Conservation (phyloP, 2,888 invertebrate genomes). For the Ectemnius cavifrons region DNA sequence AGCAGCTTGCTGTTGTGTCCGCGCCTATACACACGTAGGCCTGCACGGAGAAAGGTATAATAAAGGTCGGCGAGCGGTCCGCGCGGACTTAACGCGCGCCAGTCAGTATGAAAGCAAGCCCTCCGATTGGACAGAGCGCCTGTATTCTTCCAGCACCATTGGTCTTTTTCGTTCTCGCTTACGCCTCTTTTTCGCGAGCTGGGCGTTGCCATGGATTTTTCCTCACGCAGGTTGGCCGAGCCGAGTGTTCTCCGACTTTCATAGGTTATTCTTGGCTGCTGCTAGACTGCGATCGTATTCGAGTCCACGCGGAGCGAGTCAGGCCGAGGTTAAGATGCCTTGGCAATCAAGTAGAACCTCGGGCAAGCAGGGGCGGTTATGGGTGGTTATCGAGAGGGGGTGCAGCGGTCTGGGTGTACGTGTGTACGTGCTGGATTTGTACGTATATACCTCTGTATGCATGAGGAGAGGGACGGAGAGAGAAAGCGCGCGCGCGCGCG, state of each 20-base stretch:
- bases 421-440: too few relatives aligned
- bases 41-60: conserved; percentile 60
- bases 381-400: conserved; percentile 72
- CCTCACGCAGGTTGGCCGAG: conserved; percentile 60
- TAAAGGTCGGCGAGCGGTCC: conserved; percentile 65
- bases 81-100: conserved; percentile 71
- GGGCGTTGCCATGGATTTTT: conserved; percentile 72
- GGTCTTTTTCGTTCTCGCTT: conserved; percentile 68
- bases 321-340: conserved; percentile 76
- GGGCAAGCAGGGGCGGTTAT: conserved; percentile 76
- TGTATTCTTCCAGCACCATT: conserved; percentile 61
- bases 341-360: conserved; percentile 78
- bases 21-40: conserved; percentile 48
- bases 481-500: too few relatives aligned
- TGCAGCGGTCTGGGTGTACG: conserved; percentile 46
- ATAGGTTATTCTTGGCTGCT: conserved; percentile 60
- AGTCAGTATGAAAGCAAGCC: conserved; percentile 45
- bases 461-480: too few relatives aligned
- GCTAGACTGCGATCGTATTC: background rate
- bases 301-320: conserved; percentile 69
- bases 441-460: too few relatives aligned
- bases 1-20: conserved; percentile 39
- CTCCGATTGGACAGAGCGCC: conserved; percentile 46
- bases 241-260: conserved; percentile 43
- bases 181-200: conserved; percentile 68